These are phyloP conservation scores for Serrognathus titanus DNA, from an alignment of 2,888 invertebrate species.

Conservation along the genomic window DNA sequence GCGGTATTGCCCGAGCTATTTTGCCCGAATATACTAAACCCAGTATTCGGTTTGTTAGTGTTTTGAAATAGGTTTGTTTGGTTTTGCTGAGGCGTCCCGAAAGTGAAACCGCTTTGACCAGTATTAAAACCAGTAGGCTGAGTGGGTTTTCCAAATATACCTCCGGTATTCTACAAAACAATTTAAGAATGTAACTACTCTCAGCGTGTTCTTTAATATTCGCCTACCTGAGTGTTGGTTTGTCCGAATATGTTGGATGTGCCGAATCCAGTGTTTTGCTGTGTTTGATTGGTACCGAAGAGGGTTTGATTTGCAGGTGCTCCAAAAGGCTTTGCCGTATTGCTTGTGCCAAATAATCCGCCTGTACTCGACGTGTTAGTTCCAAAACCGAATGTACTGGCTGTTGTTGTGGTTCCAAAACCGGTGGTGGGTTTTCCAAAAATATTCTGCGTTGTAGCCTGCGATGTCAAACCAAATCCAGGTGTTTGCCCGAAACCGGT, in stretches of 20 bases:
- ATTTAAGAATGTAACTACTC: slow-evolving; percentile 34
- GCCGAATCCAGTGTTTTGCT: slow-evolving; percentile 34
- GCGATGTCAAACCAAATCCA: slow-evolving; percentile 55
- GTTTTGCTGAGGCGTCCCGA: slow-evolving; percentile 35
- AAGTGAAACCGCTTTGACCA: slow-evolving; percentile 45
- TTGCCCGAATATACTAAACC: slow-evolving; percentile 23
- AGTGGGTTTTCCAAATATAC: slow-evolving; percentile 49
- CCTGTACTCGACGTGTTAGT: slow-evolving; percentile 34
- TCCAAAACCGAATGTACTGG: slow-evolving; percentile 48
- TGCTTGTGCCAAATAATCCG: slow-evolving; percentile 38
- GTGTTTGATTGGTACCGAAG: slow-evolving; percentile 29
- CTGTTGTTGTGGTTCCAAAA: slow-evolving; percentile 53
- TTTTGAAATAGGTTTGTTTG: slow-evolving; percentile 13
- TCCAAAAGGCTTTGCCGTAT: slow-evolving; percentile 20
- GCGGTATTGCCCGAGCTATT: slow-evolving; percentile 30
- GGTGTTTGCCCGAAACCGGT: slow-evolving; percentile 53
- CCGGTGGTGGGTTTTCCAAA: slow-evolving; percentile 65
- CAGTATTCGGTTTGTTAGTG: slow-evolving; percentile 12
- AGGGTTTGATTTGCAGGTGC: slow-evolving; percentile 24
- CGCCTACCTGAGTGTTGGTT: slow-evolving; percentile 31
- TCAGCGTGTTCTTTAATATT: slow-evolving; percentile 19
- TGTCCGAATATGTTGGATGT: slow-evolving; percentile 40
- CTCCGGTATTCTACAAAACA: slow-evolving; percentile 35
- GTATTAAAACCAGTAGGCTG: slow-evolving; percentile 47
- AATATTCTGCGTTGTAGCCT: slow-evolving; percentile 58